Percentiles rank a stretch among this genome's conserved stretches.
These are phyloP conservation scores for Stomorhina lunata DNA, from an alignment of 2,888 invertebrate genomes.

Conservation along the genomic window DNA sequence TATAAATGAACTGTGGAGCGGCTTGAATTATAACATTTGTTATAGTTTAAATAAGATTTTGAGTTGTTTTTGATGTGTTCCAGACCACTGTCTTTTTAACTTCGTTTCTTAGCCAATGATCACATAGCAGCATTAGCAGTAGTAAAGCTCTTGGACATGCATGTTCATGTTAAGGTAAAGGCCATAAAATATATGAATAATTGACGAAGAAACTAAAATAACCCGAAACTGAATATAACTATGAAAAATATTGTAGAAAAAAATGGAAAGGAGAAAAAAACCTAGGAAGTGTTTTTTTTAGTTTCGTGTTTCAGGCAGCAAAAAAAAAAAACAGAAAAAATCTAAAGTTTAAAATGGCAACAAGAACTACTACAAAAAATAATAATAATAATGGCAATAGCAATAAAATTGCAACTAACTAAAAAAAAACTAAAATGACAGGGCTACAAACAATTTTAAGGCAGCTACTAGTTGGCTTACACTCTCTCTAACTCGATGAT, in stretches of 20 bases:
- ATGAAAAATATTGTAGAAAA: not conserved
- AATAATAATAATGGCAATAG: constrained; percentile 52
- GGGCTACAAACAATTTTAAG: constrained; percentile 39
- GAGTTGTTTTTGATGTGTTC: too few relatives aligned
- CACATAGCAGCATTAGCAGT: constrained; percentile 1
- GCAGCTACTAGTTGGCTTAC: not conserved
- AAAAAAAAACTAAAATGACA: constrained; percentile 47
- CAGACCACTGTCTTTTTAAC: constrained; percentile 11
- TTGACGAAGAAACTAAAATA: constrained; percentile 71
- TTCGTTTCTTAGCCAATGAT: constrained; percentile 35
- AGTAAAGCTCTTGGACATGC: constrained; percentile 44
- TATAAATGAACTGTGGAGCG: not conserved
- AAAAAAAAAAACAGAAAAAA: constrained; percentile 11
- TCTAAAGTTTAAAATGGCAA: constrained; percentile 28
- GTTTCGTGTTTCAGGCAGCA: constrained; percentile 63
- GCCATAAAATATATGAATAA: constrained; percentile 73
- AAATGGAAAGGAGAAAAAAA: not conserved
- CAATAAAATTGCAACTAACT: constrained; percentile 65
- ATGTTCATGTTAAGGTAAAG: constrained; percentile 64
- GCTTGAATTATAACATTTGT: too few relatives aligned
- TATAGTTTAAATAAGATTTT: too few relatives aligned
- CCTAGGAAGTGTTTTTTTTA: constrained; percentile 76
- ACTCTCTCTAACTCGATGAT: constrained; percentile 17
- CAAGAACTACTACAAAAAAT: too few relatives aligned
- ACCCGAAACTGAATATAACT: constrained; percentile 12